These are phyloP conservation scores for Loris lydekkerianus DNA, from an alignment of 2,797 vertebrate genomes.

Conservation along the genomic window DNA sequence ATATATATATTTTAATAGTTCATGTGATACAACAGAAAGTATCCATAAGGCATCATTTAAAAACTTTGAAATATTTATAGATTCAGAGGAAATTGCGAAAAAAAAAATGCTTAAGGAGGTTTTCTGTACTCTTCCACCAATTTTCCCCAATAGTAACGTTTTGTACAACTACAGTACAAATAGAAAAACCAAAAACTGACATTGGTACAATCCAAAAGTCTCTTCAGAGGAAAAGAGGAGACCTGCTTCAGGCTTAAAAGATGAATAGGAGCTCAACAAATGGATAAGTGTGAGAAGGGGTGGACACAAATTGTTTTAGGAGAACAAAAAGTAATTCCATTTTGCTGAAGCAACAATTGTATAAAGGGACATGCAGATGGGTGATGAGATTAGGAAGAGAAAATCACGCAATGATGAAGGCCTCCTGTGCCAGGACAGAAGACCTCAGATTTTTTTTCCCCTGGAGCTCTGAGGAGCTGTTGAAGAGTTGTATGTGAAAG, in stretches of 20 bases:
- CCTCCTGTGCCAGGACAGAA: neutral
- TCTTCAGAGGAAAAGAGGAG: neutral
- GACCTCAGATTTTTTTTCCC: neutral
- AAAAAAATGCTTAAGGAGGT: neutral
- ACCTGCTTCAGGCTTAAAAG: neutral
- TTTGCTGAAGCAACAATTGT: neutral
- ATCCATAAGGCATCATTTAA: neutral
- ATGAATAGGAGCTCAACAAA: neutral
- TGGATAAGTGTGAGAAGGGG: neutral
- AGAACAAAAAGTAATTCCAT: neutral
- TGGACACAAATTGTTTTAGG: neutral
- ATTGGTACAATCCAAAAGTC: neutral
- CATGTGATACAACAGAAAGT: neutral
- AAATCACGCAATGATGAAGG: neutral
- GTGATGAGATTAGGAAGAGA: neutral
- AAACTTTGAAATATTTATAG: neutral
- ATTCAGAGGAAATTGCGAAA: neutral
- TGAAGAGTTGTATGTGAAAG: neutral
- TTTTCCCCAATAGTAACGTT: neutral
- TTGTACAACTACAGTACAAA: neutral
- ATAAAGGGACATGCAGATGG: neutral
- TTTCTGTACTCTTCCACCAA: neutral
- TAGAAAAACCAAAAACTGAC: neutral
- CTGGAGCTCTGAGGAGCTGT: neutral
- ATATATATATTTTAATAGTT: neutral